Percentiles rank a stretch among this genome's conserved stretches.
These are phyloP conservation scores for Parauchenoglanis ngamensis DNA, from an alignment of 2,797 vertebrate genomes.

Conservation along the genomic window DNA sequence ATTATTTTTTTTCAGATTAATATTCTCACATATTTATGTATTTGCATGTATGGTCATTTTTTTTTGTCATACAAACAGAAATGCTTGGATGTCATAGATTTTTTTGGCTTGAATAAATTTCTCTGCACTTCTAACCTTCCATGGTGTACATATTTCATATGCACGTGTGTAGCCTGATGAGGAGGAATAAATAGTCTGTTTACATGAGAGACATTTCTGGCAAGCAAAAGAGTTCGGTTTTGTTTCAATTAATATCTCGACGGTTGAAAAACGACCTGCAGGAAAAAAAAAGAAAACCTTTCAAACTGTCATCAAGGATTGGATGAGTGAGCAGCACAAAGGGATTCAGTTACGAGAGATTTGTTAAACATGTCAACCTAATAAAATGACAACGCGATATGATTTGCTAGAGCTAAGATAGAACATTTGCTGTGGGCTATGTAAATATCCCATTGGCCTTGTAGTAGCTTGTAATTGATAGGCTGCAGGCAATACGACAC, in stretches of 20 bases:
- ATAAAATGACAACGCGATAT: constrained; percentile 17
- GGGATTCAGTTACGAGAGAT: constrained; percentile 47
- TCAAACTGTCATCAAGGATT: constrained; percentile 49
- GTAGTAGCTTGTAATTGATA: neutral
- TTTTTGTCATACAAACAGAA: neutral
- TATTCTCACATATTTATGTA: constrained; percentile 11
- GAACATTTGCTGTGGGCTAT: constrained; percentile 27
- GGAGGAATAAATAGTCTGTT: neutral
- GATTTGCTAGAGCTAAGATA: neutral
- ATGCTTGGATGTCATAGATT: neutral
- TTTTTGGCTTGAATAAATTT: constrained; percentile 20
- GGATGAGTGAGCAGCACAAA: constrained; percentile 20
- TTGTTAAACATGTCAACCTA: constrained; percentile 35
- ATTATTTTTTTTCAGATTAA: too few species aligned
- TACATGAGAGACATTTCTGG: constrained; percentile 22
- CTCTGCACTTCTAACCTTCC: neutral
- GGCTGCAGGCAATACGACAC: neutral
- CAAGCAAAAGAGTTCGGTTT: constrained; percentile 33
- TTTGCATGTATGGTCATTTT: neutral
- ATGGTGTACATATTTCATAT: neutral
- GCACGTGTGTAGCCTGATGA: neutral
- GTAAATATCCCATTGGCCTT: constrained; percentile 9
- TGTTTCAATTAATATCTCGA: constrained; percentile 39
- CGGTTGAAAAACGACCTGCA: constrained; percentile 42
- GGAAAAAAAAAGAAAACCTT: neutral